Base-by-base conservation (phyloP, 2,113 vertebrate species). In the Struthidea cinerea region DNA sequence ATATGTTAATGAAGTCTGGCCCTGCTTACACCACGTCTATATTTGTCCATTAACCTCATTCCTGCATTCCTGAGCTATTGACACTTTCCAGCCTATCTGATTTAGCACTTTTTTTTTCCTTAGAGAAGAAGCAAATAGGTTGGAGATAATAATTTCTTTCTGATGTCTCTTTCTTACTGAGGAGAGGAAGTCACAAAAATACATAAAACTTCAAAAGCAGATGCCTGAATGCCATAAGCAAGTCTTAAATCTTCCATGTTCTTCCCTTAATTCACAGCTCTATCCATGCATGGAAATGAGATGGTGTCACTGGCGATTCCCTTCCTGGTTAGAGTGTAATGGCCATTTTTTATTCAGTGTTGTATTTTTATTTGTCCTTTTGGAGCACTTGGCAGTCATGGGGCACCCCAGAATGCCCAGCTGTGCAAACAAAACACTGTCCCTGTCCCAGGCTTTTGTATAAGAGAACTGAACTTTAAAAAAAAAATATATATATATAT, bases 1-100 rank as follows among this genome's bases (percentile, higher is more conserved):
- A 82, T 71, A 97, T 89, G 87, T 93, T 93, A 97, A 93, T 90
- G 63, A 87, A 85, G 33, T 18, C 85, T 68, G 77, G 65, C 39
- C 82, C 61, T 3, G 7, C 79, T 94, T 76, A 86, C 42, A 91
- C 83, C 57, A 73, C 7, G 3, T 83, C 94, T 44, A 71, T 89
- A 89, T 96, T 91, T 61, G 77, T 84, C 94, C 86, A 37, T 53
- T 50, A 68, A 74, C 63, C 47, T 94, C 88, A 89, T 55, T 71
- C 73, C 35, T 86, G 39, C 70, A 93, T 42, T 93, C 85, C 52
- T 94, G 83, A 33, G 93, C 73, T 74, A 88, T 47, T 64, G 88
- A 44, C 16, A 11, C 28, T 77, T 61, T 30, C 26, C 68, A 46
- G 69, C 56, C 69, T 84, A 50, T 60, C 32, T 59, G 75, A 69